phyloP scores from a whole-genome alignment of 2,113 vertebrate species.

The Manacus vitellinus region DNA sequence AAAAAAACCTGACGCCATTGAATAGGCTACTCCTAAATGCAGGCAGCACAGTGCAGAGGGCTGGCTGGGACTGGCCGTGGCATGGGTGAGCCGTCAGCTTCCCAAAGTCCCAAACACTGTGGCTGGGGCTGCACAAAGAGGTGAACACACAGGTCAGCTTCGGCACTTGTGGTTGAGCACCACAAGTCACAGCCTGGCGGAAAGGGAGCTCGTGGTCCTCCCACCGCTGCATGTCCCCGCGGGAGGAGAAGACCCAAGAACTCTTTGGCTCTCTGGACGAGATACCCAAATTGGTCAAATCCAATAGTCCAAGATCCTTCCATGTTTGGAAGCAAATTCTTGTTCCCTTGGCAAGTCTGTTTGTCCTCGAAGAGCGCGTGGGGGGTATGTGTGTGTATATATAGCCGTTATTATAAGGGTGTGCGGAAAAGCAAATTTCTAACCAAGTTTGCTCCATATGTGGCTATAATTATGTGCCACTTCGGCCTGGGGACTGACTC shows the following conservation, averaged over 20 bases:
- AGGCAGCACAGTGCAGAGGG: background rate
- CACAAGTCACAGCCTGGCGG: background rate
- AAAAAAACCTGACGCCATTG: background rate
- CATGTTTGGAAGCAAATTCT: constrained; percentile 59
- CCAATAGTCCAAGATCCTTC: constrained; percentile 59
- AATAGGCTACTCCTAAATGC: background rate
- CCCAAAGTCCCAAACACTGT: background rate
- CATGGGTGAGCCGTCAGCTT: background rate
- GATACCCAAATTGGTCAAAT: constrained; percentile 56
- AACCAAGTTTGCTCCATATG: constrained; percentile 50
- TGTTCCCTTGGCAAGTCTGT: constrained; percentile 57
- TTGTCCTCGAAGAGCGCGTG: constrained; percentile 26
- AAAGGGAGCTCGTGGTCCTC: background rate
- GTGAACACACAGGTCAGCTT: fast-evolving
- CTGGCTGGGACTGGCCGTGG: background rate
- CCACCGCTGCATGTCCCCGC: background rate
- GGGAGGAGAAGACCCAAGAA: constrained; percentile 42
- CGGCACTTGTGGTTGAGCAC: background rate
- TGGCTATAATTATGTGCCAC: constrained; percentile 49
- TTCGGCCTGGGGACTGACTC: background rate
- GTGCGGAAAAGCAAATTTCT: constrained; percentile 51
- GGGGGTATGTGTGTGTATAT: constrained; percentile 55
- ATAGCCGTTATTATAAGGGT: constrained; percentile 47
- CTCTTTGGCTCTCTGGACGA: constrained; percentile 20
- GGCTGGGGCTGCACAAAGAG: background rate